Conservation (phyloP, 2,113 vertebrate species). For the Siniperca chuatsi region DNA sequence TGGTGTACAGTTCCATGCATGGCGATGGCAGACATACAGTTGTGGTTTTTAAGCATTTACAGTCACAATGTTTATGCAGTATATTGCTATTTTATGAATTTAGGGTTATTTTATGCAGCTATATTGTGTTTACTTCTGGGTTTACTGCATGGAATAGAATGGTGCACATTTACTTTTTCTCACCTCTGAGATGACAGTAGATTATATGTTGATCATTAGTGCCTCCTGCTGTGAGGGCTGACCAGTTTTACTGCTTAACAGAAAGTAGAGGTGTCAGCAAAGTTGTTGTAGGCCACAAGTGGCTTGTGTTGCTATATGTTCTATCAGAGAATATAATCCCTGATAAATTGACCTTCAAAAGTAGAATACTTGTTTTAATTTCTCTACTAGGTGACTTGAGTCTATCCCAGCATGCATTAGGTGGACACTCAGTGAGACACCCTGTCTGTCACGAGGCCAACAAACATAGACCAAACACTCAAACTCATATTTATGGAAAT, state of each 20-base stretch:
- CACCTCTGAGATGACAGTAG: not conserved
- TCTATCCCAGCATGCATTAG: slow-evolving; percentile 1
- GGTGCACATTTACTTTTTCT: not conserved
- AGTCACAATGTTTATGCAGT: not conserved
- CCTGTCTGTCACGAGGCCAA: slow-evolving; percentile 7
- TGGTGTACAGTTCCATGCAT: slow-evolving; percentile 52
- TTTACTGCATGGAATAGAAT: not conserved
- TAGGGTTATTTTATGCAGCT: not conserved
- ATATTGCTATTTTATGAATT: not conserved
- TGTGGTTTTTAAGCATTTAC: slow-evolving; percentile 20
- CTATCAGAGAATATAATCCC: not conserved
- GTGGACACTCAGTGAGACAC: not conserved
- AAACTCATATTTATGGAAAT: slow-evolving; percentile 41
- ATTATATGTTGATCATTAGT: slow-evolving; percentile 52
- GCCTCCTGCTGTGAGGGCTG: slow-evolving; percentile 61
- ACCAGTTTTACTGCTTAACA: slow-evolving; percentile 6
- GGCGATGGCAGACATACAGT: not conserved
- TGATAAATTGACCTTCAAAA: not conserved
- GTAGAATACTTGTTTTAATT: not conserved
- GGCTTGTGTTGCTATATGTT: not conserved
- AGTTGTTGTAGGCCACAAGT: not conserved
- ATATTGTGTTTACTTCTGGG: not conserved
- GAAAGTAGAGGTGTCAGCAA: not conserved
- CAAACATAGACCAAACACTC: slow-evolving; percentile 46
- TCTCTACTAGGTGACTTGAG: not conserved